Conservation (phyloP, 2,888 invertebrate species). For the Nomada fucata region DNA sequence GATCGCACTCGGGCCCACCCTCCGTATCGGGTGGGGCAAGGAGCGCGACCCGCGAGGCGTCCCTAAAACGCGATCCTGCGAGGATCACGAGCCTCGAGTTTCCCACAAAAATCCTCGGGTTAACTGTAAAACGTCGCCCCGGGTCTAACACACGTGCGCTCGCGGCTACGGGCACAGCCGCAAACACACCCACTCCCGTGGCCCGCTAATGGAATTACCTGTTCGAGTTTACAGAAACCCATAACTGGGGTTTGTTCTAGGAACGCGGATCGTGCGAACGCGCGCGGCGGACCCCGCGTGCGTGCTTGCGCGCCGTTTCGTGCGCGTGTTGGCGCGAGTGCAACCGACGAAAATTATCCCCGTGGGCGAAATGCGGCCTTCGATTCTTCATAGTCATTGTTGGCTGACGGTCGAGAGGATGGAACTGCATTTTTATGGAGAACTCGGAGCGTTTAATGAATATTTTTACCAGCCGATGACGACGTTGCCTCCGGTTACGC, state of each 20-base stretch:
- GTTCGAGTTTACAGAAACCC: slow-evolving; percentile 76
- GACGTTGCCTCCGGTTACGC: no score
- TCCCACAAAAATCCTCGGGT: slow-evolving; percentile 64
- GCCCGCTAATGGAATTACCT: slow-evolving; percentile 74
- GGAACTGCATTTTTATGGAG: background rate
- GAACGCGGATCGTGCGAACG: slow-evolving; percentile 71
- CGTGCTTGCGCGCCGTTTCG: slow-evolving; percentile 19
- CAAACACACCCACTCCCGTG: slow-evolving; percentile 72
- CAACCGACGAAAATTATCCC: slow-evolving; percentile 69
- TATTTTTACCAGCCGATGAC: no score
- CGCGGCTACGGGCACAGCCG: slow-evolving; percentile 47
- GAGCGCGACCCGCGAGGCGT: slow-evolving; percentile 40
- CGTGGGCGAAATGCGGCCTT: slow-evolving; percentile 65
- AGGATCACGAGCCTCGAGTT: slow-evolving; percentile 60
- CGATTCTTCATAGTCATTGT: slow-evolving; percentile 46
- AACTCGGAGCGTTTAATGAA: no score
- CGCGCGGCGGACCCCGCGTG: slow-evolving; percentile 33
- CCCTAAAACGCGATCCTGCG: slow-evolving; percentile 49
- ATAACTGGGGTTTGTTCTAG: slow-evolving; percentile 73
- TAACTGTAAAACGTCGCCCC: slow-evolving; percentile 69
- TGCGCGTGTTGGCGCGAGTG: slow-evolving; percentile 11
- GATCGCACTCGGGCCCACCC: slow-evolving; percentile 12
- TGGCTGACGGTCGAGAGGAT: slow-evolving; percentile 16
- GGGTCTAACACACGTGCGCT: slow-evolving; percentile 48
- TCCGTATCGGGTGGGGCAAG: slow-evolving; percentile 42